Percentiles rank a stretch among this genome's conserved stretches.
Evolutionary conservation across 2,113 vertebrate species (phyloP).

Genomic region (Alligator mississippiensis): DNA sequence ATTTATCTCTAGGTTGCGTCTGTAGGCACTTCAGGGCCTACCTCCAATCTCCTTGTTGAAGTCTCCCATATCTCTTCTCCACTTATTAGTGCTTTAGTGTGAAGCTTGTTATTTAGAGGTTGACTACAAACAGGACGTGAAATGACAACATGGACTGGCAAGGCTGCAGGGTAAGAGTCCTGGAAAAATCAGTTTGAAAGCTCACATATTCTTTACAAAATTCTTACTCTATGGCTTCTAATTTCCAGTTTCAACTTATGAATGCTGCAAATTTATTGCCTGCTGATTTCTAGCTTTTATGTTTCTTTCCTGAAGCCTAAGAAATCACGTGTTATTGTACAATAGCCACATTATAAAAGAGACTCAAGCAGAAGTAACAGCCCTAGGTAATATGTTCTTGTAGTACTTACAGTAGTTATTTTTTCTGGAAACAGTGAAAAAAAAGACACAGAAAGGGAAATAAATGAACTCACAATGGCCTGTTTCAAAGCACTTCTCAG

Average conservation of each 20-base stretch:
- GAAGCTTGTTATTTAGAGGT: not conserved
- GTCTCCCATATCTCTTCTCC: not conserved
- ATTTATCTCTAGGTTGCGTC: not conserved
- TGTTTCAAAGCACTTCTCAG: not conserved
- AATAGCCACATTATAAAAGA: not conserved
- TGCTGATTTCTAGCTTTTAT: not conserved
- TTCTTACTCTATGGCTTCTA: not conserved
- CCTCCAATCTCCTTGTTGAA: not conserved
- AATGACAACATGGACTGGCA: not conserved
- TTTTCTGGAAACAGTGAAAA: not conserved
- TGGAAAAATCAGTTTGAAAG: not conserved
- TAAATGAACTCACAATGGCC: not conserved
- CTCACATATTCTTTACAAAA: not conserved
- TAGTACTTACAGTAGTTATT: not conserved
- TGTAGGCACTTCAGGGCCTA: accelerated
- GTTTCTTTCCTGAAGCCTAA: not conserved
- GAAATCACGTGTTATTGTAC: not conserved
- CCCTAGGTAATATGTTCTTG: not conserved
- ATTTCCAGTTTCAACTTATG: not conserved
- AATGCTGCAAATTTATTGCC: not conserved
- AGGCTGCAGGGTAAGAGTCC: not conserved
- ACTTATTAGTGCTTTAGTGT: not conserved
- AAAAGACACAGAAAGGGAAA: not conserved
- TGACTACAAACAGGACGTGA: not conserved
- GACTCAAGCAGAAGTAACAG: no score